These are phyloP conservation scores for Mungos mungo DNA, from an alignment of 2,113 vertebrate species.

Conservation along the genomic window DNA sequence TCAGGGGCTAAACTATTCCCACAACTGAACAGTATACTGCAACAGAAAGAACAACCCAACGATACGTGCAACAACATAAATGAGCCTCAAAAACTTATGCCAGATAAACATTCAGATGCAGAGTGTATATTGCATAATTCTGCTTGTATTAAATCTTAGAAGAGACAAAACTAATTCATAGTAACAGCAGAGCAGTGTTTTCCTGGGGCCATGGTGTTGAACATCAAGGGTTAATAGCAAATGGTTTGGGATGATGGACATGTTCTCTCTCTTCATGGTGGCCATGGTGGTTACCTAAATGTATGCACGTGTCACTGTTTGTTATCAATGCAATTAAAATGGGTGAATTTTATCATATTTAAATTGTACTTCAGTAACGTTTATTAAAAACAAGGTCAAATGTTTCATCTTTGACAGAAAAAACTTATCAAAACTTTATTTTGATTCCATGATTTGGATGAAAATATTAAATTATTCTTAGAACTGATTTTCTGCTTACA, in stretches of 20 bases:
- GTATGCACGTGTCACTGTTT: neutral
- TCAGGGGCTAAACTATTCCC: neutral
- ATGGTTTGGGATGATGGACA: neutral
- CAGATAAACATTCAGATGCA: neutral
- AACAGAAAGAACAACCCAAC: neutral
- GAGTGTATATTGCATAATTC: neutral
- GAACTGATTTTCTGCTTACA: slow-evolving; percentile 32
- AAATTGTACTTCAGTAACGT: neutral
- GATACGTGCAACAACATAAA: neutral
- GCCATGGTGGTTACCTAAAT: neutral
- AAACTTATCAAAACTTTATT: slow-evolving; percentile 21
- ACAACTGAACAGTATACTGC: neutral
- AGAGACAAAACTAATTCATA: neutral
- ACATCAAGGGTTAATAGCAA: neutral
- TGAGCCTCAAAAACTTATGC: neutral
- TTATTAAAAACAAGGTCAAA: slow-evolving; percentile 15
- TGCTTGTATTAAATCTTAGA: neutral
- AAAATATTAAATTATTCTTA: slow-evolving; percentile 40
- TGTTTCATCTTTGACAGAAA: neutral
- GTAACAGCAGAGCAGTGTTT: neutral
- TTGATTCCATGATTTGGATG: neutral
- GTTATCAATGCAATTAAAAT: slow-evolving; percentile 12
- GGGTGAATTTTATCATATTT: neutral
- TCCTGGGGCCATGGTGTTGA: neutral
- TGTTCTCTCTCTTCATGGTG: neutral